Percentiles rank a stretch among this genome's conserved stretches.
phyloP scores from a whole-genome alignment of 2,797 vertebrate genomes.

The Aulostomus chinensis region DNA sequence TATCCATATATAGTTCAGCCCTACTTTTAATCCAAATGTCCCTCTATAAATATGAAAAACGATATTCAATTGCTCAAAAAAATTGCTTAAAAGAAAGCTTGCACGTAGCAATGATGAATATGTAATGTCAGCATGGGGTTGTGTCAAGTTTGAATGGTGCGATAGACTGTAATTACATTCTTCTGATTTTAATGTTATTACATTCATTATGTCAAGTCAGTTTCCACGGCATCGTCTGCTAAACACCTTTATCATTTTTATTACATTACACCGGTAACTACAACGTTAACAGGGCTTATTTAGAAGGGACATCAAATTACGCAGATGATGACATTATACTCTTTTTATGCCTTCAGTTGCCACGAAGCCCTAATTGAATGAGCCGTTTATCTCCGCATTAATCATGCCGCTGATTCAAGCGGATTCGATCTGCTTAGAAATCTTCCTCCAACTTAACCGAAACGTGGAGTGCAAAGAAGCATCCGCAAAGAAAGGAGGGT shows the following conservation, averaged over 20 bases:
- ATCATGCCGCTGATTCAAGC: constrained; percentile 6
- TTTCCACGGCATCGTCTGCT: constrained; percentile 11
- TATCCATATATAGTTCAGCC: no score
- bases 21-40: no score
- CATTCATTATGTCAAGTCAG: not conserved
- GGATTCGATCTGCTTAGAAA: not conserved
- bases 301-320: constrained; percentile 19
- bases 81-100: no score
- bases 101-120: no score
- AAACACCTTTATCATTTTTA: constrained; percentile 9
- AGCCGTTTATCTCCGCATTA: constrained; percentile 7
- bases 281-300: constrained; percentile 19
- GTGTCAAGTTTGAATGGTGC: constrained; percentile 5
- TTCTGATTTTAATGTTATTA: no score
- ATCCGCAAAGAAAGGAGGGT: constrained; percentile 38
- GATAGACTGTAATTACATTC: constrained; percentile 12
- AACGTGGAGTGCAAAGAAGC: constrained; percentile 23
- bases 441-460: constrained; percentile 15
- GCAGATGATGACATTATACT: constrained; percentile 9
- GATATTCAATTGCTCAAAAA: no score
- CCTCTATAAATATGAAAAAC: no score
- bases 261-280: constrained; percentile 1
- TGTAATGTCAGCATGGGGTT: no score
- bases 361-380: constrained; percentile 12
- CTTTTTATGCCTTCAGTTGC: constrained; percentile 15